These are phyloP conservation scores for Timandra comae DNA, from an alignment of 2,888 invertebrate genomes.

Conservation along the genomic window DNA sequence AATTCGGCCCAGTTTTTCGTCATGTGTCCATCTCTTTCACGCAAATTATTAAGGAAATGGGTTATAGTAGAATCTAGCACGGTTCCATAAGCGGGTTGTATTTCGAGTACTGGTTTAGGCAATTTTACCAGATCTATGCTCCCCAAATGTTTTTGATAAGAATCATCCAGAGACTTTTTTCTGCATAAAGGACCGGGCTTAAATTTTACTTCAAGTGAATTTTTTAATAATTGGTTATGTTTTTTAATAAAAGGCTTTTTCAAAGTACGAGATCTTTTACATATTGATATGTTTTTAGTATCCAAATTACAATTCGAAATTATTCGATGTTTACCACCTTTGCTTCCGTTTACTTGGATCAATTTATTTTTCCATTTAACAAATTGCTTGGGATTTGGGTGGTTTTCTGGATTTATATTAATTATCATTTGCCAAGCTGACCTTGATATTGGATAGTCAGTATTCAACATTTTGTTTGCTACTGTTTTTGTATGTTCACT, in stretches of 20 bases:
- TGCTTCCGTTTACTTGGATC: constrained; percentile 55
- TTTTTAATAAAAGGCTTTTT: constrained; percentile 22
- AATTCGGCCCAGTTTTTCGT: constrained; percentile 72
- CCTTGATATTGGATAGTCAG: constrained; percentile 47
- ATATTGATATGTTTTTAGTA: constrained; percentile 20
- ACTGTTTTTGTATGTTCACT: constrained; percentile 47
- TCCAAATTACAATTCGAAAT: constrained; percentile 32
- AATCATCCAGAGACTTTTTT: constrained; percentile 61
- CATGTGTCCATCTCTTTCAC: constrained; percentile 53
- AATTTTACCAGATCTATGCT: constrained; percentile 59
- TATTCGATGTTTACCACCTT: constrained; percentile 53
- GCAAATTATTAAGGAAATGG: constrained; percentile 53
- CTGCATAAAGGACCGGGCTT: constrained; percentile 76
- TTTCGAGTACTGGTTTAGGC: constrained; percentile 67
- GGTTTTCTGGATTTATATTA: constrained; percentile 54
- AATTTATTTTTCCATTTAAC: constrained; percentile 51
- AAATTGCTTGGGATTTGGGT: constrained; percentile 43
- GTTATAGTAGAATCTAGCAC: constrained; percentile 57
- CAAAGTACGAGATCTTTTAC: constrained; percentile 11
- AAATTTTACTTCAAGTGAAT: constrained; percentile 59
- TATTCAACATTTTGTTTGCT: constrained; percentile 45
- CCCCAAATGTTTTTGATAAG: constrained; percentile 62
- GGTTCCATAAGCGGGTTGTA: constrained; percentile 64
- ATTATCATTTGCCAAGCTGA: constrained; percentile 63
- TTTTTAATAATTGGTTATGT: constrained; percentile 42